These are phyloP conservation scores for Eonycteris spelaea DNA, from an alignment of 2,113 vertebrate genomes.

Conservation along the genomic window DNA sequence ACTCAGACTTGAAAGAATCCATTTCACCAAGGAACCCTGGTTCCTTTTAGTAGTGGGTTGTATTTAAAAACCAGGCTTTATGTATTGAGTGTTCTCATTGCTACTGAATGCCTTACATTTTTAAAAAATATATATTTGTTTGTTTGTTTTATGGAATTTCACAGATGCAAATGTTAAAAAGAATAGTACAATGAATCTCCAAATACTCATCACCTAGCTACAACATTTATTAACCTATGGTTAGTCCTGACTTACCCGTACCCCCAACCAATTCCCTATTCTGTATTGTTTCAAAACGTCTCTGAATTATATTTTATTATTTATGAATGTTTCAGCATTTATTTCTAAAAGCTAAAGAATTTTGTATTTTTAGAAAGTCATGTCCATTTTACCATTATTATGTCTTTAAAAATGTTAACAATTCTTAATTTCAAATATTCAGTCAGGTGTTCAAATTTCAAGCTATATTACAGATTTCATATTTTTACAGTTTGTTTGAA, in stretches of 20 bases:
- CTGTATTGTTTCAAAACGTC: not conserved
- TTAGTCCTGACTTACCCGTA: not conserved
- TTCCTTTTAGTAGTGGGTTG: not conserved
- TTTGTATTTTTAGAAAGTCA: not conserved
- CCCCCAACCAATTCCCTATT: not conserved
- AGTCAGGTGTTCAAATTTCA: not conserved
- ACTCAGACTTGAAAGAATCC: not conserved
- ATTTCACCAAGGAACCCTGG: not conserved
- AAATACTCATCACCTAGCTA: not conserved
- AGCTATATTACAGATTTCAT: not conserved
- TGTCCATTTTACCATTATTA: not conserved
- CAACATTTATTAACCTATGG: not conserved
- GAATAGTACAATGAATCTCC: not conserved
- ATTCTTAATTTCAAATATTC: not conserved
- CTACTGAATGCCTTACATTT: not conserved
- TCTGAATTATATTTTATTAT: not conserved
- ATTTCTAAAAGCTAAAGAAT: not conserved
- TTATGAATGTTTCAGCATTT: not conserved
- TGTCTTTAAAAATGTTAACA: not conserved
- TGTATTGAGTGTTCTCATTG: not conserved
- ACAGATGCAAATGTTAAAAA: not conserved
- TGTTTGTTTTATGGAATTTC: not conserved
- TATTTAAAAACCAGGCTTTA: not conserved
- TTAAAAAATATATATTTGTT: not conserved
- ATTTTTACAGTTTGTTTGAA: not conserved